phyloP scores from a whole-genome alignment of 1,140 invertebrate genomes.

The Musca domestica region DNA sequence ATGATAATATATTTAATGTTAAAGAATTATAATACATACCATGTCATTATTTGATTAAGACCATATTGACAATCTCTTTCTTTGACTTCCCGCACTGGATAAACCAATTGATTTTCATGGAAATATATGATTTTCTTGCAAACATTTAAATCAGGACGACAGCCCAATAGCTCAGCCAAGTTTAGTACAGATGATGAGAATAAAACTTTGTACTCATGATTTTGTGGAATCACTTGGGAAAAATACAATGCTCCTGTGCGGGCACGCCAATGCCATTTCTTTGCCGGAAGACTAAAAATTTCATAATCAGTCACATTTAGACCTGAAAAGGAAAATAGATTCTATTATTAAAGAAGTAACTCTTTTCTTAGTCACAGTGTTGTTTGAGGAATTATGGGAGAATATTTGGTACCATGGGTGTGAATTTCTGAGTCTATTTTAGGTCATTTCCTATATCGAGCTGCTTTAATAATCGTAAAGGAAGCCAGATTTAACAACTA shows the following conservation, averaged over 20 bases:
- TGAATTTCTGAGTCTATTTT: no score
- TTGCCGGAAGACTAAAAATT: conserved; percentile 63
- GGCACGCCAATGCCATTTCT: conserved; percentile 80
- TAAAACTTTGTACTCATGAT: conserved; percentile 58
- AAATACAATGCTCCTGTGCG: conserved; percentile 67
- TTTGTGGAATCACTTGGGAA: conserved; percentile 60
- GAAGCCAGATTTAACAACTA: no score
- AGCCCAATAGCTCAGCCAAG: conserved; percentile 67
- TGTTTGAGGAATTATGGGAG: no score
- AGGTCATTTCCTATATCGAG: no score
- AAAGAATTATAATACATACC: conserved; percentile 53
- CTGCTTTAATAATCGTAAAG: no score
- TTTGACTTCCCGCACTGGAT: conserved; percentile 67
- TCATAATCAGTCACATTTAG: conserved; percentile 46
- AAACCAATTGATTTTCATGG: conserved; percentile 77
- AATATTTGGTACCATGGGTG: no score
- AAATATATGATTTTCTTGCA: conserved; percentile 73
- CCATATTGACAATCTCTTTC: conserved; percentile 76
- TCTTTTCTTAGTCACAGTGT: no score
- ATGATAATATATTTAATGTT: not conserved
- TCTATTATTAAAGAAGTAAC: not conserved
- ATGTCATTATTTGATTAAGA: conserved; percentile 73
- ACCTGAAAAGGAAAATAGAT: conserved; percentile 34
- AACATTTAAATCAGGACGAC: conserved; percentile 63
- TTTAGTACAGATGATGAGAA: conserved; percentile 74